Evolutionary conservation across 2,113 vertebrate genomes (phyloP).

Genomic region (Alouatta palliata): DNA sequence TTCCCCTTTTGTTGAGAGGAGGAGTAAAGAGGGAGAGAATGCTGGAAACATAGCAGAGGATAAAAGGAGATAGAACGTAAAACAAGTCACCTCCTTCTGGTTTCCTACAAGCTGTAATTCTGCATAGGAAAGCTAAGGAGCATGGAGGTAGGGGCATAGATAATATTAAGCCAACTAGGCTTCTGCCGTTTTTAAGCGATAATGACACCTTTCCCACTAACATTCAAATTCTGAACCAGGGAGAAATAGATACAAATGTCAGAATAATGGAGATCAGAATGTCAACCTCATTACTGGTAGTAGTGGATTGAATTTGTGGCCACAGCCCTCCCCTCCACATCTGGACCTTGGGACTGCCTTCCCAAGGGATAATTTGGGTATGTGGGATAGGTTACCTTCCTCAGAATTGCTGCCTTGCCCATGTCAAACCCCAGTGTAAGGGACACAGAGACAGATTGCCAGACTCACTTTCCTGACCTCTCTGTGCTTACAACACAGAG

Average conservation of each 20-base stretch:
- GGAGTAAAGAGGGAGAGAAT: not conserved
- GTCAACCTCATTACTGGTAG: not conserved
- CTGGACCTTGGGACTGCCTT: not conserved
- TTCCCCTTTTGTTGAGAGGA: not conserved
- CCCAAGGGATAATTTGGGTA: not conserved
- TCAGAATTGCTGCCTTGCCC: not conserved
- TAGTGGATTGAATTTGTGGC: not conserved
- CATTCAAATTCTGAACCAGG: not conserved
- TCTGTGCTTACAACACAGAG: not conserved
- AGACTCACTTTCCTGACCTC: not conserved
- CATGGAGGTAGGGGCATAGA: too few relatives aligned
- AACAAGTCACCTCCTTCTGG: not conserved
- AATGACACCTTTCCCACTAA: not conserved
- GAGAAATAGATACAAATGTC: not conserved
- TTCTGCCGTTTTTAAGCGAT: not conserved
- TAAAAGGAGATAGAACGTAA: not conserved
- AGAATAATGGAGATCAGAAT: not conserved
- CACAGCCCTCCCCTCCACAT: not conserved
- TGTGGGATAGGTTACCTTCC: not conserved
- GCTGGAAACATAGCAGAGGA: not conserved
- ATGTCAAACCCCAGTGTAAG: not conserved
- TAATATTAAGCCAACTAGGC: not conserved
- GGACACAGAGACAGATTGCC: not conserved
- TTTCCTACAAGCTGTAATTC: not conserved
- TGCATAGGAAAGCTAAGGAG: not conserved